A percentile compares a stretch with the other conserved stretches of the same genome.
phyloP scores from a whole-genome alignment of 2,797 vertebrate species.

The Prunella strophiata region DNA sequence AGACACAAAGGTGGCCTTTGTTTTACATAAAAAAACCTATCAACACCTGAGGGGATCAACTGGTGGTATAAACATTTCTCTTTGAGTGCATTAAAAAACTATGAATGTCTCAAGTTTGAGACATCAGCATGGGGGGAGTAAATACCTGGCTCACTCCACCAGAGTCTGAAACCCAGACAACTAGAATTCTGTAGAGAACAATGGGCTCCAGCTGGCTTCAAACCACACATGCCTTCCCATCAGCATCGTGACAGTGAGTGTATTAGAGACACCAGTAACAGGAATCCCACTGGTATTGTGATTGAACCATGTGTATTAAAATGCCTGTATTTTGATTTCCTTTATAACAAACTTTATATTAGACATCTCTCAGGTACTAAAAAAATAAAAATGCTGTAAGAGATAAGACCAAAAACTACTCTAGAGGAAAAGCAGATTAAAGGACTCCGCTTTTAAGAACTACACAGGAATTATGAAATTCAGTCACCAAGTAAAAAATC shows the following conservation, averaged over 20 bases:
- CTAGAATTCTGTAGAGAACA: background rate
- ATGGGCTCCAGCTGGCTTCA: background rate
- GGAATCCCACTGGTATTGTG: background rate
- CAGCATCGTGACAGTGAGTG: accelerated
- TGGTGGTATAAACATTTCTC: background rate
- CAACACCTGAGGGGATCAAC: background rate
- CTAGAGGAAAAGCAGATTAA: background rate
- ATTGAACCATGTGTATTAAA: background rate
- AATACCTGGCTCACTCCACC: background rate
- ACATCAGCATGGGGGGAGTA: background rate
- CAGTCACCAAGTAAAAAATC: background rate
- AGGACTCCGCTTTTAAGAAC: background rate
- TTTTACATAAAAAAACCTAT: background rate
- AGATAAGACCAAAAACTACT: background rate
- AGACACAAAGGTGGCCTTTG: accelerated
- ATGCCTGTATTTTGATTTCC: background rate
- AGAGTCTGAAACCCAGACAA: background rate
- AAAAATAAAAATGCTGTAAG: background rate
- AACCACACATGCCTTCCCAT: background rate
- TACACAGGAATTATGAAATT: background rate
- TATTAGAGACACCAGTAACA: accelerated
- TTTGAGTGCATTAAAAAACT: background rate
- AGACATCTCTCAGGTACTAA: background rate
- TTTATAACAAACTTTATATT: background rate
- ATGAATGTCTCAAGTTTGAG: background rate